These are phyloP conservation scores for Chrysemys picta DNA, from an alignment of 2,113 vertebrate species.

Conservation along the genomic window DNA sequence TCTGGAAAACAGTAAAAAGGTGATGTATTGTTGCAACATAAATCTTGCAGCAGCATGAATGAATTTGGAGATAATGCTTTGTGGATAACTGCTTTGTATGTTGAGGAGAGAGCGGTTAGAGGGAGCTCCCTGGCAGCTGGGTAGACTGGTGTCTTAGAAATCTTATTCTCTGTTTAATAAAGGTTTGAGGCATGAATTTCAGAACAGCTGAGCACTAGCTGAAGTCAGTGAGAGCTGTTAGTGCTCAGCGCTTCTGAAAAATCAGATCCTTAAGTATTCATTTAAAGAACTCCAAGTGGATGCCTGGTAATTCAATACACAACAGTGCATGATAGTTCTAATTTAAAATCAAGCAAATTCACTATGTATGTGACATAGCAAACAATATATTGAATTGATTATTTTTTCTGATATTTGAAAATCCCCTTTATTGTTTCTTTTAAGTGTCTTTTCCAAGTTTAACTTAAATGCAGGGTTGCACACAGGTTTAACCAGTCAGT, in stretches of 20 bases:
- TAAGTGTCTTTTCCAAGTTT: background rate
- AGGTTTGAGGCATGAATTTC: background rate
- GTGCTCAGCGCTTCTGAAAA: background rate
- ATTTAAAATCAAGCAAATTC: background rate
- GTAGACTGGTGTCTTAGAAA: background rate
- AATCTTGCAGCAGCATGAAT: background rate
- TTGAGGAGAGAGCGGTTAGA: background rate
- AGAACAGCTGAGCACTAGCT: background rate
- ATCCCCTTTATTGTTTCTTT: background rate
- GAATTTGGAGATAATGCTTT: background rate
- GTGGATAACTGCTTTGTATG: background rate
- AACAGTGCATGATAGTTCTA: background rate
- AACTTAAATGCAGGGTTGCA: background rate
- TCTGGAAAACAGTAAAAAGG: too few species aligned
- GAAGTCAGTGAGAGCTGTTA: background rate
- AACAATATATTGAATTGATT: background rate
- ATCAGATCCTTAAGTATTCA: conserved; percentile 3
- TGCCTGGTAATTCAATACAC: background rate
- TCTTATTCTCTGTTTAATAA: background rate
- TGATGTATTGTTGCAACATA: too few species aligned
- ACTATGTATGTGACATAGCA: background rate
- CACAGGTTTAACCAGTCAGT: background rate
- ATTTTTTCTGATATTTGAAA: background rate
- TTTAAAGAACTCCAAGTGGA: conserved; percentile 18
- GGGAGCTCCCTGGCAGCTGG: background rate